These are phyloP conservation scores for Tetranychus piercei DNA, from an alignment of 2,888 invertebrate genomes.

Conservation along the genomic window DNA sequence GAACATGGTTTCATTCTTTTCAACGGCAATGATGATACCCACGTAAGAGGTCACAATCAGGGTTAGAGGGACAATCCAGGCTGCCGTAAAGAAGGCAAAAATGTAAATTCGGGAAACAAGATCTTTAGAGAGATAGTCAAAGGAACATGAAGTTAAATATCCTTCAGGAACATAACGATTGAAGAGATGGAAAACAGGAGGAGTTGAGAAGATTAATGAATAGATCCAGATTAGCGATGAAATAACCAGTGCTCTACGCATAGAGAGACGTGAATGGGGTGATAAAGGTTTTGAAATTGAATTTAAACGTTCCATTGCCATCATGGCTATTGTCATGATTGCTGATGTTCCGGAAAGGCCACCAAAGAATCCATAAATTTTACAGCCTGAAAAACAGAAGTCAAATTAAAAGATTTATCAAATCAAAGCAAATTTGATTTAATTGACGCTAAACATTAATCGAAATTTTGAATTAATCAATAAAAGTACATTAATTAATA, in stretches of 20 bases:
- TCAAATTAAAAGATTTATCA: not conserved
- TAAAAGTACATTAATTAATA: too few species aligned
- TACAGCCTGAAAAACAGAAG: slow-evolving; percentile 42
- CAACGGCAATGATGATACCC: not conserved
- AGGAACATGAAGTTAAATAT: slow-evolving; percentile 63
- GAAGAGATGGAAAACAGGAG: slow-evolving; percentile 51
- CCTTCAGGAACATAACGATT: slow-evolving; percentile 64
- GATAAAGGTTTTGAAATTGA: slow-evolving; percentile 42
- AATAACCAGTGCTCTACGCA: slow-evolving; percentile 42
- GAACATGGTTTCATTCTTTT: not conserved
- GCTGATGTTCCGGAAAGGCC: slow-evolving; percentile 61
- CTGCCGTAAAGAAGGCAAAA: slow-evolving; percentile 47
- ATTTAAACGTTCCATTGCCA: slow-evolving; percentile 60
- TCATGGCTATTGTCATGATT: slow-evolving; percentile 58
- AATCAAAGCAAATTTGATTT: too few species aligned
- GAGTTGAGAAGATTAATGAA: slow-evolving; percentile 46
- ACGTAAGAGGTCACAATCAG: slow-evolving; percentile 54
- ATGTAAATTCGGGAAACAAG: slow-evolving; percentile 47
- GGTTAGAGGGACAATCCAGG: slow-evolving; percentile 50
- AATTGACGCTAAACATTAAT: too few species aligned
- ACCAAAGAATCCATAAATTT: slow-evolving; percentile 58
- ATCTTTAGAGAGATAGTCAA: slow-evolving; percentile 54
- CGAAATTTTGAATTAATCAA: too few species aligned
- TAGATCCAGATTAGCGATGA: slow-evolving; percentile 53
- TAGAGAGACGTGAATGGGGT: slow-evolving; percentile 42